Evolutionary conservation across 2,113 vertebrate species (phyloP).

Genomic region (rabbit (Oryctolagus cuniculus)): mOryCun1.1 NC_091432.1:168991501-168992000

Average conservation of each 20-base stretch:
- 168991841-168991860: background rate
- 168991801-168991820: background rate
- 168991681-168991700: background rate
- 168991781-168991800: slow-evolving; percentile 45
- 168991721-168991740: background rate
- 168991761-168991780: background rate
- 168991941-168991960: background rate
- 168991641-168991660: slow-evolving; percentile 36
- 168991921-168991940: background rate
- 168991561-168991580: slow-evolving; percentile 67
- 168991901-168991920: background rate
- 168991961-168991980: background rate
- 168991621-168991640: slow-evolving; percentile 51
- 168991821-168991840: background rate
- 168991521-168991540: background rate
- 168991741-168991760: background rate
- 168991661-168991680: background rate
- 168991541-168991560: slow-evolving; percentile 51
- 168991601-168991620: background rate
- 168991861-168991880: background rate
- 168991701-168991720: slow-evolving; percentile 31
- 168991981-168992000: background rate
- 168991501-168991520: slow-evolving; percentile 11
- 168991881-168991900: slow-evolving; percentile 21
- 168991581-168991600: slow-evolving; percentile 16